Evolutionary conservation across 2,113 vertebrate species (phyloP).

Genomic region (Serinus canaria): DNA sequence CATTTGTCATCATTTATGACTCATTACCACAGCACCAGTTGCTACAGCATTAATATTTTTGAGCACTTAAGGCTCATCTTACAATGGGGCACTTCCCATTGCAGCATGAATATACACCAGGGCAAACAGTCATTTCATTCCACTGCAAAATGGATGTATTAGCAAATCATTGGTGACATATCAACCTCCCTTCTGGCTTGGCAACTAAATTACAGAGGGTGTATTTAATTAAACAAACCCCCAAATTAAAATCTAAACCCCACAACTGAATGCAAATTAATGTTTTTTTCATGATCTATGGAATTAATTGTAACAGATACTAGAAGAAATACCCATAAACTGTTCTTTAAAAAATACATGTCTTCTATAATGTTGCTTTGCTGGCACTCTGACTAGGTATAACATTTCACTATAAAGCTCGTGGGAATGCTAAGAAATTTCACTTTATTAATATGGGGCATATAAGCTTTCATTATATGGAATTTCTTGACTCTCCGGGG

Average conservation of each 20-base stretch:
- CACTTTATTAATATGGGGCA: conserved; percentile 37
- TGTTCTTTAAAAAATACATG: background rate
- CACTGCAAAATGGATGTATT: background rate
- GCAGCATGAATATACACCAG: background rate
- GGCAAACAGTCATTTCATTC: background rate
- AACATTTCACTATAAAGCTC: conserved; percentile 3
- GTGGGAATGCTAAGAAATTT: conserved; percentile 9
- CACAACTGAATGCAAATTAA: background rate
- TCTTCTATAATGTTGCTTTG: background rate
- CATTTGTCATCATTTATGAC: background rate
- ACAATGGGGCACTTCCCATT: background rate
- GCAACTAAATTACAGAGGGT: background rate
- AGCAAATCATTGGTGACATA: background rate
- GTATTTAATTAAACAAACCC: background rate
- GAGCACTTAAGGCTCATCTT: background rate
- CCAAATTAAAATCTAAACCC: background rate
- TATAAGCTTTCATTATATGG: background rate
- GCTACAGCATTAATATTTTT: background rate
- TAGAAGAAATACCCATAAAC: background rate
- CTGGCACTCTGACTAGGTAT: background rate
- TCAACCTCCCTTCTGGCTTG: background rate
- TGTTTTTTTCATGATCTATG: background rate
- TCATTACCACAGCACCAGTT: background rate
- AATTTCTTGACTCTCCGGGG: conserved; percentile 17
- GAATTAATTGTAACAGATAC: background rate